A percentile compares a stretch with the other conserved stretches of the same genome.
phyloP scores from a whole-genome alignment of 2,113 vertebrate genomes.

The Tachycineta bicolor region DNA sequence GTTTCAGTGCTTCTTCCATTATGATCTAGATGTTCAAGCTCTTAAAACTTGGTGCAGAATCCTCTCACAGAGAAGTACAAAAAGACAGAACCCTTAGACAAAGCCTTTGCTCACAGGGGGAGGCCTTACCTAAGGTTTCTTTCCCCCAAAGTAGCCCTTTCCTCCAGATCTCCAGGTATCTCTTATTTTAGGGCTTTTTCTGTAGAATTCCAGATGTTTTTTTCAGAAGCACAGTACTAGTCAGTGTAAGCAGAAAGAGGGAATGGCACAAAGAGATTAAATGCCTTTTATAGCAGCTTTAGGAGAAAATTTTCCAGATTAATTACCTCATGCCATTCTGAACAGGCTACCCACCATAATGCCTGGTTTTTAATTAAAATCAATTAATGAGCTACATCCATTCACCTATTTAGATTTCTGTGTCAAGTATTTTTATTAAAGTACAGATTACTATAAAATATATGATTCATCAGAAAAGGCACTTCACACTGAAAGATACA shows the following conservation, averaged over 20 bases:
- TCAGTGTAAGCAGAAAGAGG: not conserved
- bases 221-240: not conserved
- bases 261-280: not conserved
- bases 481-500: not conserved
- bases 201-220: not conserved
- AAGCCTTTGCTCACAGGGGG: not conserved
- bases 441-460: not conserved
- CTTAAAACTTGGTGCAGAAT: not conserved
- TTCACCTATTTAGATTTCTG: not conserved
- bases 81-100: not conserved
- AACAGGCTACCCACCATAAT: not conserved
- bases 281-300: not conserved
- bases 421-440: not conserved
- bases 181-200: not conserved
- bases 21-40: not conserved
- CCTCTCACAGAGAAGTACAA: not conserved
- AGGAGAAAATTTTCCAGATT: not conserved
- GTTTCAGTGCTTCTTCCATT: not conserved
- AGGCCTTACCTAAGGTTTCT: not conserved
- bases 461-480: not conserved
- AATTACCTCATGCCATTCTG: not conserved
- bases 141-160: not conserved
- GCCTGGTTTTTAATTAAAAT: slow-evolving; percentile 17
- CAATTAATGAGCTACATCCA: not conserved
- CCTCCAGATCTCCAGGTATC: not conserved